Evolutionary conservation across 2,888 invertebrate genomes (phyloP).

Genomic region (Hirtodrosophila alboralis): DNA sequence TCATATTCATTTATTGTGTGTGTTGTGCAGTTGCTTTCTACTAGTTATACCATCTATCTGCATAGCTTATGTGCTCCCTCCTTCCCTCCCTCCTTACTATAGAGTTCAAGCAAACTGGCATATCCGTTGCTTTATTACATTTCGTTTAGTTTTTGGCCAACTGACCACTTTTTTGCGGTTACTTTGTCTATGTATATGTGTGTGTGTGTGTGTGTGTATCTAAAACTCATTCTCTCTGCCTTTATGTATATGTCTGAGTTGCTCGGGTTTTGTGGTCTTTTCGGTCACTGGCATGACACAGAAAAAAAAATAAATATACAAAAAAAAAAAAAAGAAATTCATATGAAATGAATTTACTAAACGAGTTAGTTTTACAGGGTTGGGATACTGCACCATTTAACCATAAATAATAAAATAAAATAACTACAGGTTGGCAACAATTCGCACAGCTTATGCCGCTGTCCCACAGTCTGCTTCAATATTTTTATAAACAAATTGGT

Average conservation of each 20-base stretch:
- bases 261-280: constrained; percentile 52
- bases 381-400: constrained; percentile 64
- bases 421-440: constrained; percentile 75
- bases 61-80: constrained; percentile 27
- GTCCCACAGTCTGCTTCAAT: constrained; percentile 58
- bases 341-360: constrained; percentile 73
- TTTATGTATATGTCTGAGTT: constrained; percentile 43
- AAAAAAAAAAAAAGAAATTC: constrained; percentile 12
- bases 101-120: constrained; percentile 70
- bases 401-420: constrained; percentile 78
- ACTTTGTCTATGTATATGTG: constrained; percentile 57
- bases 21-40: constrained; percentile 38
- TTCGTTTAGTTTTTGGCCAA: constrained; percentile 79
- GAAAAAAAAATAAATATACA: constrained; percentile 8
- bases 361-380: constrained; percentile 60
- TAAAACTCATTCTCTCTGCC: constrained; percentile 1
- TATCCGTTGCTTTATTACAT: constrained; percentile 77
- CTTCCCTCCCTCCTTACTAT: constrained; percentile 2
- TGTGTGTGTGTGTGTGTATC: constrained; percentile 24
- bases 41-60: constrained; percentile 48
- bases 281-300: constrained; percentile 53
- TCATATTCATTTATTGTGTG: constrained; percentile 77
- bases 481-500: constrained; percentile 77
- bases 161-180: constrained; percentile 77
- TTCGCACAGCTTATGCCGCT: constrained; percentile 62